Percentiles rank a stretch among this genome's conserved stretches.
phyloP scores from a whole-genome alignment of 1,140 invertebrate genomes.

The Drosophila serrata region DNA sequence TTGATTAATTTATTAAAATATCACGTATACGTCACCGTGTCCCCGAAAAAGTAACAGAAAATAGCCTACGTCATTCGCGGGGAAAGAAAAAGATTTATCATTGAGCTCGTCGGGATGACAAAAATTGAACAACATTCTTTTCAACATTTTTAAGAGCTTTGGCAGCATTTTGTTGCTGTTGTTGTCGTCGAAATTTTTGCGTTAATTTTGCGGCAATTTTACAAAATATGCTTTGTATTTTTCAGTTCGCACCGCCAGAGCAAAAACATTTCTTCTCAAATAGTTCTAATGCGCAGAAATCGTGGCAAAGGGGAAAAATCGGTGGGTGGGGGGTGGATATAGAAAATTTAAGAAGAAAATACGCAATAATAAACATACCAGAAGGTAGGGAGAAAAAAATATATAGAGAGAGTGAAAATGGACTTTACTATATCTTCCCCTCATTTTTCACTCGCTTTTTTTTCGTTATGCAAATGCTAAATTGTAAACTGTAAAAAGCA shows the following conservation, averaged over 20 bases:
- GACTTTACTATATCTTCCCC: constrained; percentile 3
- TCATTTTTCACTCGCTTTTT: constrained; percentile 1
- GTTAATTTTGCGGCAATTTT: constrained; percentile 77
- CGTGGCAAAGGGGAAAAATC: background rate
- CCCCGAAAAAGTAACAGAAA: constrained; percentile 20
- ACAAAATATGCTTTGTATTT: constrained; percentile 68
- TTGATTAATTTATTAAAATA: constrained; percentile 26
- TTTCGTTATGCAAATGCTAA: constrained; percentile 61
- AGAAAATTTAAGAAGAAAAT: constrained; percentile 56
- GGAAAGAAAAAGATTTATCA: constrained; percentile 32
- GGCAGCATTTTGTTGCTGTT: constrained; percentile 22
- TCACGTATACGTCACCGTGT: constrained; percentile 36
- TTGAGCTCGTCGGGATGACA: constrained; percentile 11
- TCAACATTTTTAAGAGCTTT: constrained; percentile 41
- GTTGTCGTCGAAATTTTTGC: constrained; percentile 30
- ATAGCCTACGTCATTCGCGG: constrained; percentile 34
- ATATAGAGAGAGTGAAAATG: background rate
- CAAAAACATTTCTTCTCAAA: constrained; percentile 20
- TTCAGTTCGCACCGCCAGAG: constrained; percentile 16
- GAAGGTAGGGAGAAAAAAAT: background rate
- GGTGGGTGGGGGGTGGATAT: background rate
- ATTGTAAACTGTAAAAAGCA: constrained; percentile 33
- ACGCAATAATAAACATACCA: constrained; percentile 54
- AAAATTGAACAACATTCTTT: constrained; percentile 32
- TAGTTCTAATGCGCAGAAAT: constrained; percentile 30